Percentiles rank a stretch among this genome's conserved stretches.
Conservation (phyloP, 1,140 invertebrate genomes). For the Spodoptera litura region DNA sequence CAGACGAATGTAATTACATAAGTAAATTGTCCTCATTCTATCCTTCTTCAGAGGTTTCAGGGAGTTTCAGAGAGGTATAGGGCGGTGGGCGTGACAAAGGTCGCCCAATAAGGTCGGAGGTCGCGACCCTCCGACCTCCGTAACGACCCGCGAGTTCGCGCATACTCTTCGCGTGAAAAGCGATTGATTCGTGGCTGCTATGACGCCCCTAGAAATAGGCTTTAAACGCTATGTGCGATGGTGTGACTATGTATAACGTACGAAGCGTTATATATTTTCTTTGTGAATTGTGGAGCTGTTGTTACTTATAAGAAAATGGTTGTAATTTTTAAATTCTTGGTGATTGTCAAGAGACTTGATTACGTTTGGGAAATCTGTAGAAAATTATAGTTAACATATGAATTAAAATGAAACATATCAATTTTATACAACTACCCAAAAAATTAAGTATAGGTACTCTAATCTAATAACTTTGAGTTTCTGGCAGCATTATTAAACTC, state of each 20-base stretch:
- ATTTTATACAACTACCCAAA: too few relatives aligned
- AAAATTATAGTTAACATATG: too few relatives aligned
- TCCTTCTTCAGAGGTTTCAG: conserved; percentile 55
- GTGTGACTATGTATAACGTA: background rate
- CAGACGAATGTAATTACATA: background rate
- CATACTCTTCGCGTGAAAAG: conserved; percentile 49
- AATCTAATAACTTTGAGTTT: too few relatives aligned
- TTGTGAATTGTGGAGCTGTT: too few relatives aligned
- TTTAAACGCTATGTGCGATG: background rate
- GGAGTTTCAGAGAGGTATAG: conserved; percentile 57
- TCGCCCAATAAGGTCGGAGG: conserved; percentile 80
- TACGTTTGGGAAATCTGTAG: too few relatives aligned
- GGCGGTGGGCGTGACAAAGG: conserved; percentile 71
- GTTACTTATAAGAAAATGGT: too few relatives aligned
- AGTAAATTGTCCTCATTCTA: conserved; percentile 48
- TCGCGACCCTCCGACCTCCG: conserved; percentile 72
- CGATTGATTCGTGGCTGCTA: conserved; percentile 69
- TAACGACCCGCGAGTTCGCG: conserved; percentile 42
- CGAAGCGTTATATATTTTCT: too few relatives aligned
- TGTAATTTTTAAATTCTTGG: too few relatives aligned
- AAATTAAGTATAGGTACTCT: too few relatives aligned
- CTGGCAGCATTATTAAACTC: too few relatives aligned
- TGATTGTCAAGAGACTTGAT: too few relatives aligned
- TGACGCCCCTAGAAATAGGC: conserved; percentile 60
- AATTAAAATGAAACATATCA: too few relatives aligned